Evolutionary conservation across 2,113 vertebrate species (phyloP), one percentile per base, ranked within the genome.

Genomic region (Tachuris rubrigastra): DNA sequence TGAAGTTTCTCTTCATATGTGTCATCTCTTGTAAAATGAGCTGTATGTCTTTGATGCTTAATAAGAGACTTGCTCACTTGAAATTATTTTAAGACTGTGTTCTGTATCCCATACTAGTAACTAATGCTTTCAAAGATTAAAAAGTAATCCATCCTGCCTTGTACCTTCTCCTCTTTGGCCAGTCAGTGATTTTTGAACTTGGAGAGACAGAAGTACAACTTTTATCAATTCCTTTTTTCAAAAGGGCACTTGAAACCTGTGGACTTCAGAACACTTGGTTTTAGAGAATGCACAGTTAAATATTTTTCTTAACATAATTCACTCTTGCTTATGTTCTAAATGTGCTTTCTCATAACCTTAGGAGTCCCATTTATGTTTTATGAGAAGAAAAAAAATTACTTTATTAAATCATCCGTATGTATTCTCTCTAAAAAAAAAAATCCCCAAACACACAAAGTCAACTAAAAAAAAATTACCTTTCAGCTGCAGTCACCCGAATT

Each of bases 391-490:
- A 46, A 44, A 13, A 28, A 15, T 12, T 11, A 6, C 14, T 9
- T 2, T n/a, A 27, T 65, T 23, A 20, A 3, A 41, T 83, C 19
- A 52, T 63, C 12, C 10, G 8, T 52, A 8, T 42, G 23, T 59
- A 31, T 23, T 27, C 10, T 77, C 9, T 65, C 5, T 41, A 37
- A 50, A 52, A 50, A 37, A 80, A 30, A 25, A 23, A 13, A 6
- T 2, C 8, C 24, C 10, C 16, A 27, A 67, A 20, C 22, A 49
- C 12, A 24, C 17, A 28, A 62, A 46, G 3, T 27, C 5, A 37
- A 37, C 7, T 23, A 49, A 71, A n/a, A 12, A 44, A 52, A 37
- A 31, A 1, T 0, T 1, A 8, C 15, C 11, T 10, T 59, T 73
- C 23, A 35, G 7, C 10, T 85, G 15, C 16, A 17, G n/a, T 59